Conservation (phyloP, 2,113 vertebrate species). For the Amia ocellicauda region DNA sequence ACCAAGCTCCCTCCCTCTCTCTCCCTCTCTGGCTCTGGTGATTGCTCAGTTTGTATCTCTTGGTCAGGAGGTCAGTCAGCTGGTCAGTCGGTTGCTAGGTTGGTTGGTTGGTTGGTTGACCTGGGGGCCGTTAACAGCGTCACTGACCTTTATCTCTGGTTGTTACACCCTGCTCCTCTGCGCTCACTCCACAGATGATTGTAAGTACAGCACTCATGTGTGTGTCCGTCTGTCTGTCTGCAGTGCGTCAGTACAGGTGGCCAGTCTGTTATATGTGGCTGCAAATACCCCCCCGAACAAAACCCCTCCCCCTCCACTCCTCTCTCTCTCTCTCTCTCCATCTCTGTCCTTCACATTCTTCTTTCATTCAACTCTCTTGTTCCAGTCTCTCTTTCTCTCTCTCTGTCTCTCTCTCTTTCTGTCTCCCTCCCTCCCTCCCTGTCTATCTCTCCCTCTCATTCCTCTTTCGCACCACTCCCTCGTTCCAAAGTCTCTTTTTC, state of each 20-base stretch:
- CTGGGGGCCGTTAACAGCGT: conserved; percentile 73
- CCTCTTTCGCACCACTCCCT: conserved; percentile 26
- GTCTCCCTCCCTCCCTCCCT: conserved; percentile 48
- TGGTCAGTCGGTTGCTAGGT: no score
- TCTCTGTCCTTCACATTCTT: conserved; percentile 6
- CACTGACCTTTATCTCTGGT: conserved; percentile 77
- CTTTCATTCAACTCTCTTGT: conserved; percentile 24
- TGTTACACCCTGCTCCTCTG: conserved; percentile 72
- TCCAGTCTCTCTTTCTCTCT: conserved; percentile 33
- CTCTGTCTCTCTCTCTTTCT: conserved; percentile 42
- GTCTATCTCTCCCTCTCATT: conserved; percentile 51
- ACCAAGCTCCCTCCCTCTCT: background rate
- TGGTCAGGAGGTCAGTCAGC: no score
- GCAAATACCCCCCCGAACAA: conserved; percentile 41
- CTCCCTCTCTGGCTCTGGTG: conserved; percentile 35
- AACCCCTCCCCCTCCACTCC: conserved; percentile 44
- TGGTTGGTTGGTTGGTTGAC: conserved; percentile 48
- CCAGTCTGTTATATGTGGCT: conserved; percentile 80
- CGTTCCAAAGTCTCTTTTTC: conserved; percentile 34
- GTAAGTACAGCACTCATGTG: conserved; percentile 95
- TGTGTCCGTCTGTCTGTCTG: conserved; percentile 86
- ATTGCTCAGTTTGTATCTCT: no score
- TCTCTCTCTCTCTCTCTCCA: conserved; percentile 40
- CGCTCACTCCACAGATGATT: conserved; percentile 92
- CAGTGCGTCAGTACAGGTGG: conserved; percentile 74